A percentile compares a stretch with the other conserved stretches of the same genome.
phyloP scores from a whole-genome alignment of 2,888 invertebrate genomes.

The Hydroisotoma schaefferi region DNA sequence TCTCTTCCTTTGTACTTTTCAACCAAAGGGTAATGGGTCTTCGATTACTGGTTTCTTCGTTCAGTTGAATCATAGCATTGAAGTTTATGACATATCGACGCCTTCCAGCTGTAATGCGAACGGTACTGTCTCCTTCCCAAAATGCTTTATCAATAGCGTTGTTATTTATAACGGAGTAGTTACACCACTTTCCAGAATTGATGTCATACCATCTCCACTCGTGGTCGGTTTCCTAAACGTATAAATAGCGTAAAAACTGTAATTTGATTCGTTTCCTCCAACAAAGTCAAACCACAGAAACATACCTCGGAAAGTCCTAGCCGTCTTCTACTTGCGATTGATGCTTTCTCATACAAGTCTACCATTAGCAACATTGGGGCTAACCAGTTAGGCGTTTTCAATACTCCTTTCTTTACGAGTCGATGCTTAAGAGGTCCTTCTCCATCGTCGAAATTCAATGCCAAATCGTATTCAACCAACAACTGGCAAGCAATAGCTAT shows the following conservation, averaged over 20 bases:
- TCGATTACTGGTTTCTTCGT: slow-evolving; percentile 78
- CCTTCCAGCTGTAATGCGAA: slow-evolving; percentile 68
- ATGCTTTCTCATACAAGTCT: slow-evolving; percentile 72
- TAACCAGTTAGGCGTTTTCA: slow-evolving; percentile 66
- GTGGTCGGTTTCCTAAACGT: slow-evolving; percentile 50
- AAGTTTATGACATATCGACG: slow-evolving; percentile 74
- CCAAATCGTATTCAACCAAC: slow-evolving; percentile 19
- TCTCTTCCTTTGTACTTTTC: slow-evolving; percentile 28
- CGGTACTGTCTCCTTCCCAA: slow-evolving; percentile 65
- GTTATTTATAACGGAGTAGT: slow-evolving; percentile 68
- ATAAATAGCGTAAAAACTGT: not conserved
- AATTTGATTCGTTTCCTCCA: not conserved
- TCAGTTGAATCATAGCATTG: slow-evolving; percentile 66
- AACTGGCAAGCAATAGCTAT: slow-evolving; percentile 39
- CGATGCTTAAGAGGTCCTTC: slow-evolving; percentile 18
- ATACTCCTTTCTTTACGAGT: slow-evolving; percentile 4
- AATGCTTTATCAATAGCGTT: slow-evolving; percentile 74
- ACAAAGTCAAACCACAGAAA: not conserved
- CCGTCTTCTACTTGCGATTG: slow-evolving; percentile 62
- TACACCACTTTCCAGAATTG: slow-evolving; percentile 73
- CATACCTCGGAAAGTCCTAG: not conserved
- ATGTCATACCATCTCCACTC: slow-evolving; percentile 81
- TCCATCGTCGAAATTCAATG: slow-evolving; percentile 13
- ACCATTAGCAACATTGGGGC: slow-evolving; percentile 69
- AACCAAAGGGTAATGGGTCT: slow-evolving; percentile 69